phyloP scores from a whole-genome alignment of 2,797 vertebrate genomes.

The Potorous gilbertii region DNA sequence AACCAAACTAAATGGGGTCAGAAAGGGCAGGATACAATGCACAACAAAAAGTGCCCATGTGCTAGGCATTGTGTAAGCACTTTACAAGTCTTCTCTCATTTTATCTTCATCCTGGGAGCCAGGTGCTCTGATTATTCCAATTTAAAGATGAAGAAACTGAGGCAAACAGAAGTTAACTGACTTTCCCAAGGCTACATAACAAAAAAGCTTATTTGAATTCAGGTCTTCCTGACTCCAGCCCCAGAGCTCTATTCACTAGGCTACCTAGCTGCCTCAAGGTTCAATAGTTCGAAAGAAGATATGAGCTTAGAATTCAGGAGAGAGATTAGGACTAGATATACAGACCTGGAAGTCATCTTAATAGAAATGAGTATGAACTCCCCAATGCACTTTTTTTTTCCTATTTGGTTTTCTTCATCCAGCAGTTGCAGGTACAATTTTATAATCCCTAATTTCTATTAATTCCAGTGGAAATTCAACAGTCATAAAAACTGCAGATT shows the following conservation, averaged over 20 bases:
- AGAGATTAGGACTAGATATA: neutral
- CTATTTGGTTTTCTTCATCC: neutral
- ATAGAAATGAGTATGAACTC: neutral
- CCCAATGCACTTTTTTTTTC: neutral
- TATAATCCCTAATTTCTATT: neutral
- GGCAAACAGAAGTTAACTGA: neutral
- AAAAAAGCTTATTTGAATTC: neutral
- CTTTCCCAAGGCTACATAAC: neutral
- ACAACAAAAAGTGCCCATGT: neutral
- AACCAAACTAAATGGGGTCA: neutral
- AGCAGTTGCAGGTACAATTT: neutral
- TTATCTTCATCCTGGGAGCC: neutral
- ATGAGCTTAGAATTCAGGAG: neutral
- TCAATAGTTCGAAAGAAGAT: neutral
- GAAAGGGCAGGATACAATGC: fast-evolving
- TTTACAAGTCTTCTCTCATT: neutral
- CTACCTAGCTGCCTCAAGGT: neutral
- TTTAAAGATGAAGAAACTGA: neutral
- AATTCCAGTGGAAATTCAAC: neutral
- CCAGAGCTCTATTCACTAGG: neutral
- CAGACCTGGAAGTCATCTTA: neutral
- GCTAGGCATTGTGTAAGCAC: neutral
- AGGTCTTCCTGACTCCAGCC: neutral
- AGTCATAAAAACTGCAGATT: neutral
- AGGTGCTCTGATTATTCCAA: neutral